Evolutionary conservation across 2,888 invertebrate species (phyloP), one percentile per base, ranked within the genome.

Genomic region (Imbricaverruca yamaguchii): DNA sequence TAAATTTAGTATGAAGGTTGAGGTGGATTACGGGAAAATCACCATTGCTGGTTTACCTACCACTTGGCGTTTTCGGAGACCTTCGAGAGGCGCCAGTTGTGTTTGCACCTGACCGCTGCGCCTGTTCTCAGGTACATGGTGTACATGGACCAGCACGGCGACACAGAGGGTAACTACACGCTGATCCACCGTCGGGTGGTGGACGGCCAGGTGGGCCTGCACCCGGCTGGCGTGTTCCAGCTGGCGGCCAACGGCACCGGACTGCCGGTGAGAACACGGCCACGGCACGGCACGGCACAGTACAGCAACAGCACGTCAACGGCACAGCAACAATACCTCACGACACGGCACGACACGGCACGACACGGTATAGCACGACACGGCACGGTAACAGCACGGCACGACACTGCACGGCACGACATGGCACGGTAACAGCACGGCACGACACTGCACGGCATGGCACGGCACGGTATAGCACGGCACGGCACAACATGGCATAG

Each of bases 131-230:
- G 96, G 74, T 96, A 95, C 87, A 92, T 93, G 89, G 93, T 94
- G n/a, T 93, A 94, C 86, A 95, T 97, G 91, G 96, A 97, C 87
- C 92, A 93, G 85, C 93, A 94, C 85, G 96, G 95, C 0, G 96
- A 97, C 86, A 94, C 96, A 0, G 95, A 95, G 86, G 97, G 97
- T 18, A 97, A 97, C 90, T 97, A 96, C 88, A 95, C 96, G 0
- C 89, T 97, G 83, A 90, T 97, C 84, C 92, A 93, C 8, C 83
- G 87, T 9, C 86, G 85, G 81, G 56, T 80, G 87, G 85, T 83
- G 39, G 85, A 87, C 12, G 86, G 85, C 18, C 89, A 90, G 15
- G 91, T 91, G 85, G 95, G 95, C 8, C 89, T 96, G 80, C 92
- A 92, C 87, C 95, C 96, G 0, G 92, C 95, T 57, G 91, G 92